Percentiles rank a stretch among this genome's conserved stretches.
Conservation (phyloP, 2,113 vertebrate genomes). For the Diglossa brunneiventris region DNA sequence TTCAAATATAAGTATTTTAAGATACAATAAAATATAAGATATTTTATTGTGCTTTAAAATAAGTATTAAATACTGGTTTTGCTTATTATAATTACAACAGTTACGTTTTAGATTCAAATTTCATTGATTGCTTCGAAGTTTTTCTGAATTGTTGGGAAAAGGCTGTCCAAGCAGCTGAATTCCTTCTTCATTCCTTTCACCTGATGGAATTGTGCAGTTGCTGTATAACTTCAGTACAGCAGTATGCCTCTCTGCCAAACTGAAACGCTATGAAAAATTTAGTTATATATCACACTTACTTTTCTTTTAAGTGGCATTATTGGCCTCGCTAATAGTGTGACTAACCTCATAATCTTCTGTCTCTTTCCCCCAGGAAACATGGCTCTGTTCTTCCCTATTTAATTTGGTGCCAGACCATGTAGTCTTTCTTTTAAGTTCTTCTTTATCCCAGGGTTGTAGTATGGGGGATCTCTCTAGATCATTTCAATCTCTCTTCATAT, state of each 20-base stretch:
- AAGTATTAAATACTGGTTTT: neutral
- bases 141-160: neutral
- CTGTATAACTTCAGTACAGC: neutral
- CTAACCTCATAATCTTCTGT: slow-evolving; percentile 63
- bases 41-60: neutral
- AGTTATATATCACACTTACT: slow-evolving; percentile 25
- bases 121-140: neutral
- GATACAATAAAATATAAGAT: no score
- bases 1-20: neutral
- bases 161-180: neutral
- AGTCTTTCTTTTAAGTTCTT: slow-evolving; percentile 51
- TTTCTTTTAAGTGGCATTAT: slow-evolving; percentile 50
- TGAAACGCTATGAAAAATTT: neutral
- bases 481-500: slow-evolving; percentile 64
- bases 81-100: neutral
- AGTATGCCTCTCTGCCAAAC: neutral
- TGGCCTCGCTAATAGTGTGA: slow-evolving; percentile 53
- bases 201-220: neutral
- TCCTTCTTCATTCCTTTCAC: neutral
- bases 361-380: slow-evolving; percentile 46
- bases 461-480: slow-evolving; percentile 52
- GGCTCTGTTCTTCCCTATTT: slow-evolving; percentile 56
- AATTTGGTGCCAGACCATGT: slow-evolving; percentile 53
- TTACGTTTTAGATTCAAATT: neutral
- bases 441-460: slow-evolving; percentile 46